Evolutionary conservation across 2,113 vertebrate genomes (phyloP), one percentile per base, ranked within the genome.

Genomic region (Psilopogon haemacephalus): DNA sequence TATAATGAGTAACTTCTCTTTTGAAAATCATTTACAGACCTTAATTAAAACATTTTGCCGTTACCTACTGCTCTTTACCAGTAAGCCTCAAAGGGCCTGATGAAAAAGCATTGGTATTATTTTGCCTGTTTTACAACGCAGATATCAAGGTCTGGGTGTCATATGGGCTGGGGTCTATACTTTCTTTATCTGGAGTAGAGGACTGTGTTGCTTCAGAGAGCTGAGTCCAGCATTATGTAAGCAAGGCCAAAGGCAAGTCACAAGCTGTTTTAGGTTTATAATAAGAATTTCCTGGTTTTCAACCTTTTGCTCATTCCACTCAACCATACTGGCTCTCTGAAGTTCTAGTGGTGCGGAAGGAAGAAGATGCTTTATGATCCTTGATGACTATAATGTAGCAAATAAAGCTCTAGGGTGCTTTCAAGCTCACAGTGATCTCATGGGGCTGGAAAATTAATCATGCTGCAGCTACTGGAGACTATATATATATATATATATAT

Each of bases 391-490:
- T 86, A 90, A 90, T 64, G 89, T 63, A 95, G 81, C 84, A 94
- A 73, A 94, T 85, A 95, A 95, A 96, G 89, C 86, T 94, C 95
- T 94, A 80, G 94, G 93, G 93, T 91, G 89, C 91, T 96, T 93
- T 95, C 93, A 95, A 84, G 71, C 79, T 72, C 95, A 81, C 88
- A 82, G 86, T 8, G 73, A 88, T 94, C 89, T 89, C 40, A 15
- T 93, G 75, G 72, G 84, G 82, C n/a, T 96, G 87, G 94, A 96
- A 96, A 96, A 96, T 95, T 37, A 94, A 95, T 96, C 94, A 95
- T n/a, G 62, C 82, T 86, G 76, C 76, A 88, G 89, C 85, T 95
- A 89, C 89, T 86, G 69, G 27, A 90, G 82, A 74, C 50, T 96
- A 71, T 93, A 69, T 83, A 15, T 24, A 23, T 48, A 19, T 48